Evolutionary conservation across 2,888 invertebrate genomes (phyloP).

Genomic region (Hedya salicella): DNA sequence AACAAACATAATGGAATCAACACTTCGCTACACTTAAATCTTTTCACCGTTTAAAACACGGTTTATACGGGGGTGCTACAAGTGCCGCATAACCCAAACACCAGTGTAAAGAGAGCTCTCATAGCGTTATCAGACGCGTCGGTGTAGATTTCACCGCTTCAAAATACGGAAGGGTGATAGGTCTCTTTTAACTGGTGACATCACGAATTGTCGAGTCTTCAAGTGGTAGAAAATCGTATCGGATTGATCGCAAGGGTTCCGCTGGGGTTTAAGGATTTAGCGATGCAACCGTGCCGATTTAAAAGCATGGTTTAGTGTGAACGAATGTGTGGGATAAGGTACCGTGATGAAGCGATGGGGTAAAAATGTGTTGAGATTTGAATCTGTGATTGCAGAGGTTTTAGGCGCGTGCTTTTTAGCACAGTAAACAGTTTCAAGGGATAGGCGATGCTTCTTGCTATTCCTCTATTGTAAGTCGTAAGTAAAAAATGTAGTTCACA

Average conservation of each 20-base stretch:
- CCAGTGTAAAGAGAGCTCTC: constrained; percentile 50
- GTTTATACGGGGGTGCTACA: constrained; percentile 60
- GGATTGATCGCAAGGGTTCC: constrained; percentile 51
- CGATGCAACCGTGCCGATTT: constrained; percentile 30
- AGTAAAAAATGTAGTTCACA: no score
- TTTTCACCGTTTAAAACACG: constrained; percentile 63
- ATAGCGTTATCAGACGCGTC: not conserved
- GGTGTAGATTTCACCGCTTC: not conserved
- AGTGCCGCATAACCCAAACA: constrained; percentile 56
- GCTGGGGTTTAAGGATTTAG: constrained; percentile 32
- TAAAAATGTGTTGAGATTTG: constrained; percentile 29
- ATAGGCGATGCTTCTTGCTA: no score
- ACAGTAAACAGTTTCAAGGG: no score
- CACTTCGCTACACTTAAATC: constrained; percentile 52
- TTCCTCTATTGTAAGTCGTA: no score
- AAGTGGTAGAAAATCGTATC: constrained; percentile 78
- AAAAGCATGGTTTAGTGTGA: constrained; percentile 15
- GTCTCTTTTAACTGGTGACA: constrained; percentile 53
- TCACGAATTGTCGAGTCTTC: constrained; percentile 66
- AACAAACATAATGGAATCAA: constrained; percentile 41
- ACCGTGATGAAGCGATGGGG: constrained; percentile 20
- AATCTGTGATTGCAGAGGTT: constrained; percentile 17
- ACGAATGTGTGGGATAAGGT: constrained; percentile 23
- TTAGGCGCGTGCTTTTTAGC: not conserved
- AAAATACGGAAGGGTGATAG: constrained; percentile 28